Evolutionary conservation across 2,113 vertebrate species (phyloP).

Genomic region (Ailurus styani): DNA sequence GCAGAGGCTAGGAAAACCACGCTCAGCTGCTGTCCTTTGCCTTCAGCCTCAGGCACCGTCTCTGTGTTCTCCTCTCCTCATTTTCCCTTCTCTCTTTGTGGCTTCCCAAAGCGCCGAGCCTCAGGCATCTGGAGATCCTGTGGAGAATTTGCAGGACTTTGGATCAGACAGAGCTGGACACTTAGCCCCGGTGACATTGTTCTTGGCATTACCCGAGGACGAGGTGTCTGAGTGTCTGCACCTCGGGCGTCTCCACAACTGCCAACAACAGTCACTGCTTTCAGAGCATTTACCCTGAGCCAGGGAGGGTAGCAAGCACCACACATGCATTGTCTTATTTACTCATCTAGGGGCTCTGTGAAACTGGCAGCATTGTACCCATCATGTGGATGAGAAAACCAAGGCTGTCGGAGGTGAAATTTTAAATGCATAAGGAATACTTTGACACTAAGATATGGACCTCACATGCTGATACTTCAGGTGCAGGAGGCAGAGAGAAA

Average conservation of each 20-base stretch:
- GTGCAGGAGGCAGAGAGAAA: background rate
- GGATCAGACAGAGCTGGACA: background rate
- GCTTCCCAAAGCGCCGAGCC: background rate
- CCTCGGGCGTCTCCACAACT: background rate
- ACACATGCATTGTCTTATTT: background rate
- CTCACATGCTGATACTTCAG: background rate
- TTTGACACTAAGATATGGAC: background rate
- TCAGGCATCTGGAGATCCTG: background rate
- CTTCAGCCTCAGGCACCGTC: rapidly evolving
- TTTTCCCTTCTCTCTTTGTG: background rate
- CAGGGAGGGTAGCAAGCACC: background rate
- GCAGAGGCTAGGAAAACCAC: background rate
- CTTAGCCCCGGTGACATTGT: background rate
- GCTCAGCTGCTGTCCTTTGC: rapidly evolving
- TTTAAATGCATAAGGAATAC: background rate
- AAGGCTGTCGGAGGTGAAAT: background rate
- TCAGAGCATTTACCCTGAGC: background rate
- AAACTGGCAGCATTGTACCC: background rate
- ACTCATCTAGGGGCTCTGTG: background rate
- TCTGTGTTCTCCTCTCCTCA: background rate
- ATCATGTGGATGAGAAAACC: background rate
- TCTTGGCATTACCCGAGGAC: background rate
- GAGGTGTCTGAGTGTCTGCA: background rate
- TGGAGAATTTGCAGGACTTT: background rate
- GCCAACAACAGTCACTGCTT: background rate